Conservation (phyloP, 1,140 invertebrate genomes). For the Holotrichia oblita region DNA sequence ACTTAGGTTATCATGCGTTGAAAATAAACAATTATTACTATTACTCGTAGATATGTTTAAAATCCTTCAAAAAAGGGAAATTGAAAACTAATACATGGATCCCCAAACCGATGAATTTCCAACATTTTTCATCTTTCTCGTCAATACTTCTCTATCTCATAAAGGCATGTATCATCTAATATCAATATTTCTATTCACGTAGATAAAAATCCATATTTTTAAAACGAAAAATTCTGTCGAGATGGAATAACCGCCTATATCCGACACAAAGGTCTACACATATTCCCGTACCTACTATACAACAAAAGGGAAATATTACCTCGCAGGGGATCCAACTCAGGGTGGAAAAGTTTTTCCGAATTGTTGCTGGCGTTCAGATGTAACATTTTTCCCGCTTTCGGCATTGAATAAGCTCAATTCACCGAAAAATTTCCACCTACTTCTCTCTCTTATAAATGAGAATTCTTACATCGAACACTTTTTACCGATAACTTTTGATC, state of each 20-base stretch:
- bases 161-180: not conserved
- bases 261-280: not conserved
- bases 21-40: too few species aligned
- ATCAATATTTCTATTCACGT: conserved; percentile 15
- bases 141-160: not conserved
- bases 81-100: too few species aligned
- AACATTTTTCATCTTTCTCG: too few species aligned
- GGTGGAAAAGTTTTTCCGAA: conserved; percentile 9
- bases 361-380: not conserved
- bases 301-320: conserved; percentile 25
- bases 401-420: conserved; percentile 16
- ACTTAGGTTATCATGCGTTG: too few species aligned
- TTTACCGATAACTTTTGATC: not conserved
- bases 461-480: conserved; percentile 27
- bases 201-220: not conserved
- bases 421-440: conserved; percentile 20
- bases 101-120: too few species aligned
- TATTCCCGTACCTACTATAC: not conserved
- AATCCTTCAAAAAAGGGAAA: too few species aligned
- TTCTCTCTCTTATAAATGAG: not conserved
- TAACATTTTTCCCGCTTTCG: conserved; percentile 17
- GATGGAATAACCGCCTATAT: not conserved
- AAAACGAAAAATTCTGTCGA: not conserved
- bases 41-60: too few species aligned
- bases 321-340: not conserved